Evolutionary conservation across 2,888 invertebrate genomes (phyloP).

Genomic region (Labia minor): DNA sequence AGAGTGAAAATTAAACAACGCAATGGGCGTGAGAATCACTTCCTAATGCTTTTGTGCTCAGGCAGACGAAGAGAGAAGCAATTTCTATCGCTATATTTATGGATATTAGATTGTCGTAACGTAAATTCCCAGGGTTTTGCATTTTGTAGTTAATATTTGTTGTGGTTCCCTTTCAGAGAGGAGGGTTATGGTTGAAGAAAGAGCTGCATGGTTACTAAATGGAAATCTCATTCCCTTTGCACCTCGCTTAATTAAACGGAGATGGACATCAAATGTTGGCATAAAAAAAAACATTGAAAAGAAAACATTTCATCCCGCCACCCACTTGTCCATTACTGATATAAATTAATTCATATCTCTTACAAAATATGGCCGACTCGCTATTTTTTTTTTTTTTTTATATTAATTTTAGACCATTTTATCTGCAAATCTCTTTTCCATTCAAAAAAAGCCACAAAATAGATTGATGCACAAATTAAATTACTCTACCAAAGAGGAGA

Average conservation of each 20-base stretch:
- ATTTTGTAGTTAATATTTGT: conserved; percentile 13
- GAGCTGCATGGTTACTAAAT: neutral
- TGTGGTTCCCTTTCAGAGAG: neutral
- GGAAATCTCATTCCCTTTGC: neutral
- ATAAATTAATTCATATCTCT: conserved; percentile 2
- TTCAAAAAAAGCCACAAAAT: conserved; percentile 4
- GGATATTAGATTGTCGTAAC: neutral
- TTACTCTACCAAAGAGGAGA: neutral
- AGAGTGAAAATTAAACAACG: neutral
- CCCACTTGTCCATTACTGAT: neutral
- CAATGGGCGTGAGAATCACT: conserved; percentile 1
- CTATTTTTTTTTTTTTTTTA: neutral
- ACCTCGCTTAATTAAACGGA: neutral
- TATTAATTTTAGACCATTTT: neutral
- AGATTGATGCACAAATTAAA: neutral
- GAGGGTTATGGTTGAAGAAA: neutral
- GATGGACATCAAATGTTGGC: neutral
- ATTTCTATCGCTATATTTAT: conserved; percentile 5
- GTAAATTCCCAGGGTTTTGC: neutral
- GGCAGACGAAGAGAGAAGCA: neutral
- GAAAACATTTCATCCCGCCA: neutral
- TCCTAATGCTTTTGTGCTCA: neutral
- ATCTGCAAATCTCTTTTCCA: neutral
- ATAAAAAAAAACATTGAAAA: neutral
- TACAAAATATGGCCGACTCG: neutral